phyloP scores from a whole-genome alignment of 1,140 invertebrate species.

The Caenorhabditis briggsae region DNA sequence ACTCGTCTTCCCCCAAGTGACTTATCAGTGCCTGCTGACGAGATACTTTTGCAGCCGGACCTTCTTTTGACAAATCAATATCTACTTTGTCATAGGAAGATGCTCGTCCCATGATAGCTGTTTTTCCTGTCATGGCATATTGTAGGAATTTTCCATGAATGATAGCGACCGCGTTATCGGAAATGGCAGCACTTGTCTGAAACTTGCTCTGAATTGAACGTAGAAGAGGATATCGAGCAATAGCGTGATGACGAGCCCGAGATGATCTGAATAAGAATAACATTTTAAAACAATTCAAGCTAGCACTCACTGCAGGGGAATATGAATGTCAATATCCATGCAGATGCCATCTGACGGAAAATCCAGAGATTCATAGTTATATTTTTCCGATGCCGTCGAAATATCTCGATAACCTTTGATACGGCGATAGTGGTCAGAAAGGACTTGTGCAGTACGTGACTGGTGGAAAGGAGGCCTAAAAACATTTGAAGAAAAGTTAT shows the following conservation, averaged over 20 bases:
- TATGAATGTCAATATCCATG: constrained; percentile 9
- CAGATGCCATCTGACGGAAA: neutral
- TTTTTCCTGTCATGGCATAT: constrained; percentile 11
- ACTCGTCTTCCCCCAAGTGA: neutral
- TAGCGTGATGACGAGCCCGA: neutral
- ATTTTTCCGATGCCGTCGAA: neutral
- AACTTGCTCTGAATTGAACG: neutral
- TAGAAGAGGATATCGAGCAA: neutral
- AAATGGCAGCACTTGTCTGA: constrained; percentile 9
- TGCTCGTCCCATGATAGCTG: constrained; percentile 2
- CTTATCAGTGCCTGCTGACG: constrained; percentile 27
- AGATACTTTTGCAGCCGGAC: constrained; percentile 13
- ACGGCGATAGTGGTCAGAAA: constrained; percentile 31
- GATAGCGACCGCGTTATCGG: constrained; percentile 20
- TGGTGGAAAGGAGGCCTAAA: constrained; percentile 83
- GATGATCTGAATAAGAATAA: neutral
- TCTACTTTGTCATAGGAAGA: neutral
- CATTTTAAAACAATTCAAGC: neutral
- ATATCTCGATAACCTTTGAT: constrained; percentile 2
- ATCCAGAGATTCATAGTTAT: constrained; percentile 4
- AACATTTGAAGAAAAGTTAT: constrained; percentile 2
- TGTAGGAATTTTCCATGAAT: constrained; percentile 24
- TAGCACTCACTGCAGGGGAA: neutral
- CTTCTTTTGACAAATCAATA: constrained; percentile 43
- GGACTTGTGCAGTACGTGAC: constrained; percentile 79